phyloP scores from a whole-genome alignment of 2,888 invertebrate species.

The Drosophila subsilvestris region DNA sequence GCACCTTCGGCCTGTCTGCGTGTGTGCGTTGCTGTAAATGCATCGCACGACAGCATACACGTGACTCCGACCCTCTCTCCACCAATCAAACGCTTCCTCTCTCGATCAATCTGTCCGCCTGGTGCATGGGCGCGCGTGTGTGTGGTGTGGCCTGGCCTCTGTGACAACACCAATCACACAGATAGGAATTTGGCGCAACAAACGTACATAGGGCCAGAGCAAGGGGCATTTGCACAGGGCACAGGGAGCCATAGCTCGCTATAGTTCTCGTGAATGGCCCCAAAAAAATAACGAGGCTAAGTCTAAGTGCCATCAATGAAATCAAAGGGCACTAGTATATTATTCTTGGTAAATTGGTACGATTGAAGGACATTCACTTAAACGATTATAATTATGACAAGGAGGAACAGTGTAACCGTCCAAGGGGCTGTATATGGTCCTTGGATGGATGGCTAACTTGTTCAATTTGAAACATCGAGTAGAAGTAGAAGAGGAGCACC shows the following conservation, averaged over 20 bases:
- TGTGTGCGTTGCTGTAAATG: neutral
- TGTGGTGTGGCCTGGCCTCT: neutral
- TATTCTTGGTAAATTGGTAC: no score
- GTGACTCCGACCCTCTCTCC: constrained; percentile 8
- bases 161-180: neutral
- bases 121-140: neutral
- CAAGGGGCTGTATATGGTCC: no score
- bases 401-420: no score
- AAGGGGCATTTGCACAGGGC: neutral
- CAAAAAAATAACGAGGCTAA: no score
- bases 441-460: no score
- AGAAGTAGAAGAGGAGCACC: no score
- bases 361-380: no score
- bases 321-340: no score
- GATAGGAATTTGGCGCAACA: neutral
- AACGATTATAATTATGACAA: no score
- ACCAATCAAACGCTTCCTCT: neutral
- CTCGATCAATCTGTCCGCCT: neutral
- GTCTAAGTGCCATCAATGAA: no score
- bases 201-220: neutral
- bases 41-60: constrained; percentile 4
- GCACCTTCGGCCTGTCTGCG: neutral
- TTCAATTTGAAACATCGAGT: no score
- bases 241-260: neutral
- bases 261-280: no score